phyloP scores from a whole-genome alignment of 2,797 vertebrate species.

The Rhodeus uyekii region DNA sequence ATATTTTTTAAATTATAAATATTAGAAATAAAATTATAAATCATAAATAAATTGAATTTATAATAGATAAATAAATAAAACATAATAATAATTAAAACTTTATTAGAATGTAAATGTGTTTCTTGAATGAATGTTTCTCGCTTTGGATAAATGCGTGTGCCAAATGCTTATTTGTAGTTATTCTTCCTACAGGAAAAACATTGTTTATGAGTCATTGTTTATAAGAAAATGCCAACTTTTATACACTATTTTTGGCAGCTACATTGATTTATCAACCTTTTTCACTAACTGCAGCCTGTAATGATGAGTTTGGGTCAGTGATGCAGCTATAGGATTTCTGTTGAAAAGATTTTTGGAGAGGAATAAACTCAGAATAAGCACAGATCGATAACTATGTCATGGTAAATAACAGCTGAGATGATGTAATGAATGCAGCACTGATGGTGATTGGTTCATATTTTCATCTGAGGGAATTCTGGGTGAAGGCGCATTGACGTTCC shows the following conservation, averaged over 20 bases:
- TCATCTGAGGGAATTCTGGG: constrained; percentile 29
- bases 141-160: no score
- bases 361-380: constrained; percentile 18
- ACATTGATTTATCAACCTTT: neutral
- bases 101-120: no score
- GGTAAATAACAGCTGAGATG: constrained; percentile 49
- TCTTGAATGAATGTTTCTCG: no score
- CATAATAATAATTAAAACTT: no score
- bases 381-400: constrained; percentile 38
- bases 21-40: no score
- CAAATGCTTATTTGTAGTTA: no score
- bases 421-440: constrained; percentile 43
- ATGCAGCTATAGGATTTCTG: neutral
- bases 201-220: no score
- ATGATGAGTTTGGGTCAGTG: neutral
- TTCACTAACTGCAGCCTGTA: neutral
- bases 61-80: no score
- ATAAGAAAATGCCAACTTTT: neutral
- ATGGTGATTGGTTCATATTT: constrained; percentile 24
- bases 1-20: no score
- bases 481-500: constrained; percentile 36
- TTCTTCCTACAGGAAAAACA: no score
- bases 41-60: no score
- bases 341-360: neutral
- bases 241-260: neutral